phyloP scores from a whole-genome alignment of 1,140 invertebrate genomes.

The Eumeta japonica region DNA sequence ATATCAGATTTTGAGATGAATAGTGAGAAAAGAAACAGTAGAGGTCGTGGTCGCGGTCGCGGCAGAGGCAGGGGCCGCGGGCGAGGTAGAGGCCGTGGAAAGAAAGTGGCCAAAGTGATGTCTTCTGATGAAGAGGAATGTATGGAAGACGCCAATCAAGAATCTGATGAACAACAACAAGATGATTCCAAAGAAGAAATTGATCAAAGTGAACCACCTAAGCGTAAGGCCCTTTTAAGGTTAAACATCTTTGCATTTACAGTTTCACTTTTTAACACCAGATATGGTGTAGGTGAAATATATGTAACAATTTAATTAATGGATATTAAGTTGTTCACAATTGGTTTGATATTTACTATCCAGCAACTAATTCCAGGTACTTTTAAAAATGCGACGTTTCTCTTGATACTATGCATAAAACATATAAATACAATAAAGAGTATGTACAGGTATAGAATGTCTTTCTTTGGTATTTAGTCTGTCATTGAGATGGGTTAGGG shows the following conservation, averaged over 20 bases:
- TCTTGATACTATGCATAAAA: too few relatives aligned
- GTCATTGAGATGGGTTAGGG: too few relatives aligned
- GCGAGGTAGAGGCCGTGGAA: conserved; percentile 66
- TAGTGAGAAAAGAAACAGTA: conserved; percentile 54
- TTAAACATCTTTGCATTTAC: neutral
- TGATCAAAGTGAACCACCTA: conserved; percentile 50
- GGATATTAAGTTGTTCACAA: too few relatives aligned
- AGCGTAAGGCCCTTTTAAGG: too few relatives aligned
- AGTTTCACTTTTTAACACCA: neutral
- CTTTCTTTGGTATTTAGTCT: too few relatives aligned
- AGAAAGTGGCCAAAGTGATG: conserved; percentile 72
- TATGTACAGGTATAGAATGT: too few relatives aligned
- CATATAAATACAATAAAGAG: too few relatives aligned
- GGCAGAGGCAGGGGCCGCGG: conserved; percentile 70
- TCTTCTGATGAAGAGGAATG: conserved; percentile 73
- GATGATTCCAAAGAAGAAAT: conserved; percentile 56
- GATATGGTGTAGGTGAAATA: neutral
- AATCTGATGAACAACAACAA: conserved; percentile 44
- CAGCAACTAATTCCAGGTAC: too few relatives aligned
- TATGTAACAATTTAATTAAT: too few relatives aligned
- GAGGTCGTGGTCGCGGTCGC: conserved; percentile 61
- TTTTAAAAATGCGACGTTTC: too few relatives aligned
- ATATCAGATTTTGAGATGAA: conserved; percentile 35
- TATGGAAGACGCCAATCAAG: conserved; percentile 55
- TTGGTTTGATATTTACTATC: too few relatives aligned